Evolutionary conservation across 2,797 vertebrate species (phyloP).

Genomic region (Harpagifer antarcticus): DNA sequence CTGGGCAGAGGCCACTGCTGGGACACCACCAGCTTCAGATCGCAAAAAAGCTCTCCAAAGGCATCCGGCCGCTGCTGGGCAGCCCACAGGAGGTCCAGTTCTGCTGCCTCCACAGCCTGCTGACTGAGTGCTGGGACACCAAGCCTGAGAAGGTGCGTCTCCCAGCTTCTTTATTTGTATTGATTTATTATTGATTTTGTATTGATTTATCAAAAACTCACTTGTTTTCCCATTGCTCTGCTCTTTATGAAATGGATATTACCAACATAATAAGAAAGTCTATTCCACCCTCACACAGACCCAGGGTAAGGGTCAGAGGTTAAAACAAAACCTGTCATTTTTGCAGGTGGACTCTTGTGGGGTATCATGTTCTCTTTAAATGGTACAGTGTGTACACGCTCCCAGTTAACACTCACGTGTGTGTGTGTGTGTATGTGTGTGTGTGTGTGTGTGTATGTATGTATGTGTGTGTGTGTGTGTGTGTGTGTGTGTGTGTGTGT

Average conservation of each 20-base stretch:
- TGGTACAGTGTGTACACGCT: not conserved
- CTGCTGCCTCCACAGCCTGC: conserved; percentile 88
- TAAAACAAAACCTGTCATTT: not conserved
- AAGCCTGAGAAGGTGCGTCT: conserved; percentile 93
- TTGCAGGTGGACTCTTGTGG: not conserved
- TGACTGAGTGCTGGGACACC: conserved; percentile 96
- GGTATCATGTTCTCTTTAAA: not conserved
- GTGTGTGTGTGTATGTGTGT: too few species aligned
- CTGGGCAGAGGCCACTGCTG: conserved; percentile 89
- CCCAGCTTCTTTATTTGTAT: not conserved
- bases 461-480: not conserved
- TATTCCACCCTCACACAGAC: not conserved
- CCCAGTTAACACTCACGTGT: too few species aligned
- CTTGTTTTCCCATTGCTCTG: not conserved
- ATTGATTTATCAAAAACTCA: not conserved
- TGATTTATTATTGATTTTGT: too few species aligned
- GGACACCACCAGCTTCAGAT: conserved; percentile 96
- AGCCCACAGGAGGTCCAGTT: conserved; percentile 93
- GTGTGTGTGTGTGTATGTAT: too few species aligned
- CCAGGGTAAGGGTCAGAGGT: not conserved
- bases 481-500: conserved; percentile 37
- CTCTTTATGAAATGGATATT: not conserved
- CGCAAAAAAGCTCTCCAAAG: conserved; percentile 95
- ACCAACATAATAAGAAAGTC: not conserved
- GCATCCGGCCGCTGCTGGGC: conserved; percentile 90